These are phyloP conservation scores for Propithecus perrieri DNA, from an alignment of 2,797 vertebrate genomes.

Conservation along the genomic window DNA sequence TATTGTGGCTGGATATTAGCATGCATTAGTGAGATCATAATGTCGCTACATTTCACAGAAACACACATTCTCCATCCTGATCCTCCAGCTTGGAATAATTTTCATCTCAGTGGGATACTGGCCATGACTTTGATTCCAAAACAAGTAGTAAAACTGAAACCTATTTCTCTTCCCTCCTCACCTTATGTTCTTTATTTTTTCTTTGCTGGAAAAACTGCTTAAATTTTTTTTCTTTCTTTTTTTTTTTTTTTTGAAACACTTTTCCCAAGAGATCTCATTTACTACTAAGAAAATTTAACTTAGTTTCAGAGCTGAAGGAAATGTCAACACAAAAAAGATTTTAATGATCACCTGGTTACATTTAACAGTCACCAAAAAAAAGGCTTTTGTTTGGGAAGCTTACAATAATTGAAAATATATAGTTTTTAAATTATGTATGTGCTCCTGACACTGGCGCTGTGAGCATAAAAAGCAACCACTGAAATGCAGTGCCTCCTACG, in stretches of 20 bases:
- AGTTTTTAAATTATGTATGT: conserved; percentile 83
- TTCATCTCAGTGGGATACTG: not conserved
- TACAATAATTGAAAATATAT: conserved; percentile 83
- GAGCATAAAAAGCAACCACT: not conserved
- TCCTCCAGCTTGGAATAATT: not conserved
- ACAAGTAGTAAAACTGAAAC: conserved; percentile 52
- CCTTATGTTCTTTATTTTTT: not conserved
- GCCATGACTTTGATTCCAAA: conserved; percentile 61
- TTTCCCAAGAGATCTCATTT: conserved; percentile 87
- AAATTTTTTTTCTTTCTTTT: conserved; percentile 45
- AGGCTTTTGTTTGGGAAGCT: conserved; percentile 80
- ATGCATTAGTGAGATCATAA: not conserved
- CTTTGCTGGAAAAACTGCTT: conserved; percentile 75
- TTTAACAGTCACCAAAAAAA: conserved; percentile 75
- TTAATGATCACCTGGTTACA: conserved; percentile 86
- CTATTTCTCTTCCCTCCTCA: not conserved
- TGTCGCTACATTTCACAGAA: not conserved
- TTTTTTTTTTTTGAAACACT: conserved; percentile 62
- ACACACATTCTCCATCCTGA: not conserved
- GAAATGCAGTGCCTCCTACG: not conserved
- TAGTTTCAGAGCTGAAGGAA: conserved; percentile 82
- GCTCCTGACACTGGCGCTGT: not conserved
- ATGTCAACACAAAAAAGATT: conserved; percentile 81
- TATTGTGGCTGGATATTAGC: not conserved
- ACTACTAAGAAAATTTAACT: conserved; percentile 80